phyloP scores from a whole-genome alignment of 2,113 vertebrate species.

The Cyanistes caeruleus region DNA sequence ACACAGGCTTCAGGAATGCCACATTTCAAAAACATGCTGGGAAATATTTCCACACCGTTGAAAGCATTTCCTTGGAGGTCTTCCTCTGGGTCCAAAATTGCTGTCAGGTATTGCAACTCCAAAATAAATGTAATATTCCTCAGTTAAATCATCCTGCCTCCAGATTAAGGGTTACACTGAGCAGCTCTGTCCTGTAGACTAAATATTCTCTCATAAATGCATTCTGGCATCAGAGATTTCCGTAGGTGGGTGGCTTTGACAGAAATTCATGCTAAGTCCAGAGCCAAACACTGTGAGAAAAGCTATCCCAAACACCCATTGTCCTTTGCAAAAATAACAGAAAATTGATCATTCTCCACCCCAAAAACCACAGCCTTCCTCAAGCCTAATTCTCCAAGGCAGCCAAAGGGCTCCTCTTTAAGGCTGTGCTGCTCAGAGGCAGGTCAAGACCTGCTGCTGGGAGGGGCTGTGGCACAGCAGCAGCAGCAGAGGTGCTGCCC shows the following conservation, averaged over 20 bases:
- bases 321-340: conserved; percentile 16
- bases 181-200: not conserved
- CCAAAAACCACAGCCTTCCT: not conserved
- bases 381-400: not conserved
- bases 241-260: not conserved
- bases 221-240: not conserved
- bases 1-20: not conserved
- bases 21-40: not conserved
- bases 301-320: not conserved
- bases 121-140: not conserved
- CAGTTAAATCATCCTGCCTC: not conserved
- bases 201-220: not conserved
- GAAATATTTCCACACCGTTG: not conserved
- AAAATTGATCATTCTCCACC: not conserved
- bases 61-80: not conserved
- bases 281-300: not conserved
- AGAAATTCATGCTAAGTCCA: not conserved
- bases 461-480: not conserved
- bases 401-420: not conserved
- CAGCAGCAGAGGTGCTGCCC: not conserved
- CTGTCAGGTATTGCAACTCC: not conserved
- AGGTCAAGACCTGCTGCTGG: not conserved
- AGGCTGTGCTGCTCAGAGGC: not conserved
- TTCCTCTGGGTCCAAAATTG: not conserved
- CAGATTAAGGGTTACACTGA: not conserved